A percentile compares a stretch with the other conserved stretches of the same genome.
phyloP scores from a whole-genome alignment of 1,140 invertebrate species.

The Nephila pilipes region DNA sequence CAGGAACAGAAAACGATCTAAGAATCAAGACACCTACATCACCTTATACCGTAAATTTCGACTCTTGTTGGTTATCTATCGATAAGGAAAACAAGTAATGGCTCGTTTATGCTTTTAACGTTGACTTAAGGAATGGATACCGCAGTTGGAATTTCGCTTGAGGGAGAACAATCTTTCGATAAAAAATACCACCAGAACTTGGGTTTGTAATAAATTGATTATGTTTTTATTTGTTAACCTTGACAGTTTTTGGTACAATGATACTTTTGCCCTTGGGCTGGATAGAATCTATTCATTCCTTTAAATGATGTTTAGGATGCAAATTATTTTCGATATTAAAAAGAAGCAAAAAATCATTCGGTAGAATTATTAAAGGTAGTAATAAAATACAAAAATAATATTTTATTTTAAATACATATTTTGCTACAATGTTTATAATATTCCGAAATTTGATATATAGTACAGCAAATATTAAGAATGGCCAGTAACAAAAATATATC shows the following conservation, averaged over 20 bases:
- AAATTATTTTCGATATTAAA: background rate
- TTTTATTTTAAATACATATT: too few relatives aligned
- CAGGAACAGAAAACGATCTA: background rate
- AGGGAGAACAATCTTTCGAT: background rate
- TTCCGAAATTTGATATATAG: too few relatives aligned
- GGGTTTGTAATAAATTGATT: slow-evolving; percentile 16
- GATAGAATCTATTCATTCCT: background rate
- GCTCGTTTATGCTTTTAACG: slow-evolving; percentile 25
- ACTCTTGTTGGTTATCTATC: slow-evolving; percentile 1
- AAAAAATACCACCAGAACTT: background rate
- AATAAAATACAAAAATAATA: too few relatives aligned
- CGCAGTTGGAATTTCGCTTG: slow-evolving; percentile 1
- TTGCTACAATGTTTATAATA: too few relatives aligned
- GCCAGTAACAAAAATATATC: too few relatives aligned
- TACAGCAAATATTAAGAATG: too few relatives aligned
- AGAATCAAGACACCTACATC: slow-evolving; percentile 31
- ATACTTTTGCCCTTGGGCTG: background rate
- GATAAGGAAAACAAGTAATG: slow-evolving; percentile 28
- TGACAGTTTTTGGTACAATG: background rate
- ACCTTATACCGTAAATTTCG: slow-evolving; percentile 15
- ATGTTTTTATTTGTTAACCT: background rate
- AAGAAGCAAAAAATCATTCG: too few relatives aligned
- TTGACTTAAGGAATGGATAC: slow-evolving; percentile 7
- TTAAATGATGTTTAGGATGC: background rate
- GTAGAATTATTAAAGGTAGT: too few relatives aligned